phyloP scores from a whole-genome alignment of 2,888 invertebrate genomes.

The Nymphalis polychloros region DNA sequence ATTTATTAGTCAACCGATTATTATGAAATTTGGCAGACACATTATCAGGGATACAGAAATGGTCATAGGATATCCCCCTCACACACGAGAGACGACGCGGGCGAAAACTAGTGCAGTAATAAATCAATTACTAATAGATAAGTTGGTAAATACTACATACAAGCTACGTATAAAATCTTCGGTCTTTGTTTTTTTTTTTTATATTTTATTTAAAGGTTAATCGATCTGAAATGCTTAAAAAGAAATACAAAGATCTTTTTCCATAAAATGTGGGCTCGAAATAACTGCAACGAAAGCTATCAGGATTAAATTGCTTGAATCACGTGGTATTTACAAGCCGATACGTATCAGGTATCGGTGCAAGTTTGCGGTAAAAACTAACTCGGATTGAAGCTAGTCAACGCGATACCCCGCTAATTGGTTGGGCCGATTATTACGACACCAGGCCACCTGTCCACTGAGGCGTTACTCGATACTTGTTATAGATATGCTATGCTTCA shows the following conservation, averaged over 20 bases:
- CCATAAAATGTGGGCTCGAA: constrained; percentile 10
- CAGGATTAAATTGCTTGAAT: constrained; percentile 34
- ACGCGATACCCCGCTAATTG: constrained; percentile 47
- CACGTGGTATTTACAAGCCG: constrained; percentile 33
- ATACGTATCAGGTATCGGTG: constrained; percentile 36
- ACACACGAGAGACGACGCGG: too few species aligned
- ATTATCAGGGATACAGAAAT: too few species aligned
- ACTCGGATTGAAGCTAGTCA: constrained; percentile 43
- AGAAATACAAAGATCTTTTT: neutral
- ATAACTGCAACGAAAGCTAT: constrained; percentile 25
- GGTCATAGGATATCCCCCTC: too few species aligned
- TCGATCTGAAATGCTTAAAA: neutral
- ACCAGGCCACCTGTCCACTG: constrained; percentile 35
- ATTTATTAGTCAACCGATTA: too few species aligned
- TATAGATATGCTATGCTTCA: constrained; percentile 16
- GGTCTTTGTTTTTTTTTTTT: neutral
- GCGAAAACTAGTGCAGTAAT: too few species aligned
- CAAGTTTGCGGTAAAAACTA: constrained; percentile 45
- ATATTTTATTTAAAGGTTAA: neutral
- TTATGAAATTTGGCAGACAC: too few species aligned
- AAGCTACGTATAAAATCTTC: neutral
- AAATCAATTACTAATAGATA: too few species aligned
- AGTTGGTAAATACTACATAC: neutral
- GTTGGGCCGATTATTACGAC: constrained; percentile 49
- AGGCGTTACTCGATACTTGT: constrained; percentile 14